Base-by-base conservation (phyloP, 2,888 invertebrate genomes). In the Eupelmus urozonus region DNA sequence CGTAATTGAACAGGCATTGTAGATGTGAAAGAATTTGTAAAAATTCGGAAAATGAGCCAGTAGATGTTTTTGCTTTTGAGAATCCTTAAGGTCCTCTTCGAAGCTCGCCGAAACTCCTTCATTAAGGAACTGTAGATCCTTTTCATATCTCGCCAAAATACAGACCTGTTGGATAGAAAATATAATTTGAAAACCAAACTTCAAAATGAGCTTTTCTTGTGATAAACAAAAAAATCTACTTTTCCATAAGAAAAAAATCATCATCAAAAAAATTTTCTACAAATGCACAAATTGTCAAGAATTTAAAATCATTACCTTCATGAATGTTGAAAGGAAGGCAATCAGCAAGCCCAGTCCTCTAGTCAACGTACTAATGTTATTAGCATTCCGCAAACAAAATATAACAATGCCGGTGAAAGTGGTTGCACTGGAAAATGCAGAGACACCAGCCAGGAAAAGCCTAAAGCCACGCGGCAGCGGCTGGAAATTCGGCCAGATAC, bases 351-450 rank as follows among this genome's bases (percentile, higher is more conserved):
- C 82, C 23, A 83, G 57, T 55, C 82, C 81, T 40, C 75, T 81
- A 3, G 82, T 80, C 0, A 82, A 74, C 2, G 81, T n/a, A 66
- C 71, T 80, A 9, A 84, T 81, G 66, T 82, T 82, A 18, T 60
- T 60, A 11, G 40, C 65, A 29, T 82, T 42, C 7, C 67, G 72
- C 0, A 80, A 34, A 69, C 83, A 84, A 63, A 82, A 84, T 11
- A 60, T 69, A 1, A 80, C n/a, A 49, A 82, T 76, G 0, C 80
- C 77, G 18, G 55, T 74, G 13, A 76, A 76, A 1, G 29, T 20
- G 0, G 11, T 2, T 0, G 16, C 49, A 16, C 0, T 62, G 0
- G 42, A 3, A 9, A 79, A 25, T 1, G n/a, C 57, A 1, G 70
- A 67, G 2, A 16, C 23, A 1, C 67, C 0, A 25, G 16, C 25